Percentiles rank a stretch among this genome's conserved stretches.
Conservation (phyloP, 2,888 invertebrate species). For the Clistopyga incitator region DNA sequence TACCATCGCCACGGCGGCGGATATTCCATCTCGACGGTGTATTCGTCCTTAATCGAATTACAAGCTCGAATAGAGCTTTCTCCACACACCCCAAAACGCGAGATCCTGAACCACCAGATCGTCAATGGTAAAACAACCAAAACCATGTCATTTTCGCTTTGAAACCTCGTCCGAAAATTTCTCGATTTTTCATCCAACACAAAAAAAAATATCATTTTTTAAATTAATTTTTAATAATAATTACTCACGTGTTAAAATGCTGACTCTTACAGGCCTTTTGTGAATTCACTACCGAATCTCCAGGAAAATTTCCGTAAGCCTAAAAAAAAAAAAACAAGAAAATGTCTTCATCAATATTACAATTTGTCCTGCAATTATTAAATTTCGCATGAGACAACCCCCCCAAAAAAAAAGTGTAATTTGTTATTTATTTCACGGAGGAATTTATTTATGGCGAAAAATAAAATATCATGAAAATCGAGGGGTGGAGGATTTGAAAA, state of each 20-base stretch:
- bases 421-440: too few species aligned
- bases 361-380: too few species aligned
- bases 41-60: conserved; percentile 59
- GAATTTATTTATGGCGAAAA: too few species aligned
- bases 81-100: background rate
- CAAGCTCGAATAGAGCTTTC: conserved; percentile 55
- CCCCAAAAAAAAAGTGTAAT: too few species aligned
- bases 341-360: background rate
- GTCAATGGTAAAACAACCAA: background rate
- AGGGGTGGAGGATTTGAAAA: background rate
- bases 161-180: background rate
- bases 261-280: background rate
- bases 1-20: background rate
- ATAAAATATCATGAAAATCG: too few species aligned
- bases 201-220: too few species aligned
- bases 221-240: too few species aligned
- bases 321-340: background rate
- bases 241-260: background rate
- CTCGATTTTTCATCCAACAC: background rate
- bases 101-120: background rate
- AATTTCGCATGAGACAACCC: too few species aligned
- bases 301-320: background rate
- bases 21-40: conserved; percentile 51
- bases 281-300: background rate
- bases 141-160: background rate